Base-by-base conservation (phyloP, 2,797 vertebrate genomes). In the Gallirallus australis region DNA sequence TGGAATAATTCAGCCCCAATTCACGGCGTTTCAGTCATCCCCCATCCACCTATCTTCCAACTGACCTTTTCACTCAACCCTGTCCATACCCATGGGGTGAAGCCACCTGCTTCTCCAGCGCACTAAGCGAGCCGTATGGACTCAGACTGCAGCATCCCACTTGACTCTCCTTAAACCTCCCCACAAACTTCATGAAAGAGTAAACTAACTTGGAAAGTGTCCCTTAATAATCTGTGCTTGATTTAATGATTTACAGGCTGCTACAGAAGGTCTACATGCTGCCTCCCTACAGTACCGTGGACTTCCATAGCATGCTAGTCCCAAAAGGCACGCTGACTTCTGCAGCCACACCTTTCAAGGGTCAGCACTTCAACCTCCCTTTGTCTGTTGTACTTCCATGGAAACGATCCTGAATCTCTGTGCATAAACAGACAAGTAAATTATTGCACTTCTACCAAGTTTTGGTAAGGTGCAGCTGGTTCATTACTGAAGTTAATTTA, bases 61-160 rank as follows among this genome's bases (percentile, higher is more conserved):
- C 7, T 13, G 45, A 71, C 4, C 5, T 61, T 79, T 82, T 50
- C 47, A 33, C 60, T 81, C 27, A 47, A 40, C n/a, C 23, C 40
- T 21, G 20, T 21, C 59, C 9, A 2, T 50, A 39, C 30, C 19
- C 57, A 31, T 0, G 0, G 1, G 0, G 48, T 7, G 60, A 30
- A 48, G 53, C 23, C 20, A 19, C 50, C 2, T 12, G 7, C n/a
- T 76, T 21, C 35, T 40, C 37, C 14, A 48, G 20, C 0, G 1
- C 2, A 5, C 27, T 17, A 16, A 50, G 33, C 2, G 1, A 81
- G 52, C 1, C 0, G 35, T 18, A n/a, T 0, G 0, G 66, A 70
- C 9, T 45, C 17, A 27, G 35, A 52, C 35, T 11, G 25, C 31
- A 82, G 53, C 61, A 83, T 9, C 31, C 7, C 2, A 6, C 20